Evolutionary conservation across 2,797 vertebrate genomes (phyloP), one percentile per base, ranked within the genome.

Genomic region (Dermochelys coriacea): DNA sequence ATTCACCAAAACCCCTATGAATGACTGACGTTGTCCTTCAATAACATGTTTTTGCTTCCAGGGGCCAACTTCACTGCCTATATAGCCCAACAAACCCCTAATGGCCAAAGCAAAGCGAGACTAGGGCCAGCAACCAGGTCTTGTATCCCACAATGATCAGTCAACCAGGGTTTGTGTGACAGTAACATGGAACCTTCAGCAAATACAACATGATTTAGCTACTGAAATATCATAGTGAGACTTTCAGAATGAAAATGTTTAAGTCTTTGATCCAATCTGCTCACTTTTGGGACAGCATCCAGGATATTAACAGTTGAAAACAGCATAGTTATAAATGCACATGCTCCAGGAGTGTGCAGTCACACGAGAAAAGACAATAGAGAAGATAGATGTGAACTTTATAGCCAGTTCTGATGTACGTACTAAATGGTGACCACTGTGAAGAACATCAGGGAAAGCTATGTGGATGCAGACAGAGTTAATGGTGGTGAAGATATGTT

Each of bases 391-490:
- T 29, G 27, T 1, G 2, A 50, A 82, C 47, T 59, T 45, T 79
- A 37, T 68, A 84, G 37, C 4, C 61, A 47, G 12, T 81, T 89
- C 79, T 52, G 55, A 81, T 4, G 50, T 68, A 74, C 1, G 0
- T 51, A 41, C 64, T 37, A 71, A 71, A 23, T 12, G 64, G 37
- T 71, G 64, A 41, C n/a, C 10, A 34, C 64, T 37, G 41, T 50
- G 79, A 84, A 80, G 87, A 88, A 12, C 12, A 61, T 21, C 37
- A 45, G 4, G 34, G 51, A 77, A 75, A 15, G 1, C 1, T 2
- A 6, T 31, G 52, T 25, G 1, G 0, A 1, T 0, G 0, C 23
- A 88, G 51, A 2, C 1, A 1, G 29, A 15, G 37, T 49, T 15
- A 47, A 87, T 59, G 49, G 25, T 51, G 5, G 82, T 51, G 89